phyloP scores from a whole-genome alignment of 2,888 invertebrate genomes.

The Sabatieria punctata region DNA sequence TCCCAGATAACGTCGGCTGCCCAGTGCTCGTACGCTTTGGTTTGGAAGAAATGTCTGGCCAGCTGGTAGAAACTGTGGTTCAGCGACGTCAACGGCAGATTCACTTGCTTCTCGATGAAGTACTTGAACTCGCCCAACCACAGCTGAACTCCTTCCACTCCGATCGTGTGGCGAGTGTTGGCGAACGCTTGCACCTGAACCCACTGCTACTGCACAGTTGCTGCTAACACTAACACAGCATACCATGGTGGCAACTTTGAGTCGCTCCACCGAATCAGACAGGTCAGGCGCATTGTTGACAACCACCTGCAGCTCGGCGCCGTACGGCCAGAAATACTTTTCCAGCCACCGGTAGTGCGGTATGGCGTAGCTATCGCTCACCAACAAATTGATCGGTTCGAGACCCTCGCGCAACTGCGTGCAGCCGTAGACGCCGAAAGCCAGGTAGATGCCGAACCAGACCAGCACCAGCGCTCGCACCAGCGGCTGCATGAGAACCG shows the following conservation, averaged over 20 bases:
- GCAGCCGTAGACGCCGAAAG: conserved; percentile 27
- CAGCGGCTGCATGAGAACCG: conserved; percentile 27
- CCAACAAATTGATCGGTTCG: conserved; percentile 20
- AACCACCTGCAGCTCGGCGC: conserved; percentile 22
- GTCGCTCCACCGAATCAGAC: conserved; percentile 16
- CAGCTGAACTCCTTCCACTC: conserved; percentile 25
- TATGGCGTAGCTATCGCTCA: conserved; percentile 20
- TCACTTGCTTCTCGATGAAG: conserved; percentile 4
- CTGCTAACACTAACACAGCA: background rate
- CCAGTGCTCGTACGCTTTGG: background rate
- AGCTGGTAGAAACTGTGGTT: background rate
- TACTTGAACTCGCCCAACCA: conserved; percentile 28
- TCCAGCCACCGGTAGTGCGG: conserved; percentile 20
- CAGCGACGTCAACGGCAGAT: background rate
- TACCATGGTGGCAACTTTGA: conserved; percentile 19
- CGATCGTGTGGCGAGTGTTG: conserved; percentile 27
- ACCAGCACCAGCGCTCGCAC: conserved; percentile 19
- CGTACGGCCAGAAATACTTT: conserved; percentile 29
- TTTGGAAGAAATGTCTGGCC: background rate
- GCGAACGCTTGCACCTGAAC: conserved; percentile 18
- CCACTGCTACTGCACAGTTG: background rate
- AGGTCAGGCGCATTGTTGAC: conserved; percentile 29
- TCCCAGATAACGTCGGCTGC: conserved; percentile 3
- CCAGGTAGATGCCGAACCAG: conserved; percentile 27
- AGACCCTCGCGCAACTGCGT: conserved; percentile 20